These are phyloP conservation scores for Lissocephala sabroskyi DNA, from an alignment of 2,888 invertebrate genomes.

Conservation along the genomic window DNA sequence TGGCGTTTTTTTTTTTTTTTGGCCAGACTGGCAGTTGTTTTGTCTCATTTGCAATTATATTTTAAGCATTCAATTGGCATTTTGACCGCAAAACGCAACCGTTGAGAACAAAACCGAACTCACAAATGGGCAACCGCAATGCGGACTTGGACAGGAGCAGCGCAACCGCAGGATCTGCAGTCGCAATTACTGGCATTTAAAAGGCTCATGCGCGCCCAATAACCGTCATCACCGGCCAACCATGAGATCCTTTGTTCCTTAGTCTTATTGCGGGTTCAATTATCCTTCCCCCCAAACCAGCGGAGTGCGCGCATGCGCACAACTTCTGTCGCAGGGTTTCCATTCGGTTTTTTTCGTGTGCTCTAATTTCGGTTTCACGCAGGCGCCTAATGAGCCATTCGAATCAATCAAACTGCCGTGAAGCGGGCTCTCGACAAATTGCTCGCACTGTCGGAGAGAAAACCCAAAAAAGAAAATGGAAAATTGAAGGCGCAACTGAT, in stretches of 20 bases:
- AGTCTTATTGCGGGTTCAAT: too few relatives aligned
- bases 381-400: too few relatives aligned
- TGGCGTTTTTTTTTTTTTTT: conserved; percentile 15
- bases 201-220: conserved; percentile 36
- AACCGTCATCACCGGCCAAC: conserved; percentile 49
- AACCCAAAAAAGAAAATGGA: too few relatives aligned
- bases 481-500: too few relatives aligned
- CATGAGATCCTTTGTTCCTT: conserved; percentile 26
- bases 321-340: conserved; percentile 12
- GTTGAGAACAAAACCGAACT: conserved; percentile 25
- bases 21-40: not conserved
- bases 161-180: too few relatives aligned
- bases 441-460: too few relatives aligned
- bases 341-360: too few relatives aligned
- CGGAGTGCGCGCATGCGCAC: conserved; percentile 59
- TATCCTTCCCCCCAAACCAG: conserved; percentile 26
- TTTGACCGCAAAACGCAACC: conserved; percentile 45
- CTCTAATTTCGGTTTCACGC: not conserved
- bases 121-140: conserved; percentile 28
- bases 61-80: conserved; percentile 64
- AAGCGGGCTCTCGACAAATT: conserved; percentile 52
- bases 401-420: conserved; percentile 51
- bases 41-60: conserved; percentile 44
- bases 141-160: conserved; percentile 6
- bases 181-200: conserved; percentile 64